These are phyloP conservation scores for Lepidothrix coronata DNA, from an alignment of 2,113 vertebrate genomes.

Conservation along the genomic window DNA sequence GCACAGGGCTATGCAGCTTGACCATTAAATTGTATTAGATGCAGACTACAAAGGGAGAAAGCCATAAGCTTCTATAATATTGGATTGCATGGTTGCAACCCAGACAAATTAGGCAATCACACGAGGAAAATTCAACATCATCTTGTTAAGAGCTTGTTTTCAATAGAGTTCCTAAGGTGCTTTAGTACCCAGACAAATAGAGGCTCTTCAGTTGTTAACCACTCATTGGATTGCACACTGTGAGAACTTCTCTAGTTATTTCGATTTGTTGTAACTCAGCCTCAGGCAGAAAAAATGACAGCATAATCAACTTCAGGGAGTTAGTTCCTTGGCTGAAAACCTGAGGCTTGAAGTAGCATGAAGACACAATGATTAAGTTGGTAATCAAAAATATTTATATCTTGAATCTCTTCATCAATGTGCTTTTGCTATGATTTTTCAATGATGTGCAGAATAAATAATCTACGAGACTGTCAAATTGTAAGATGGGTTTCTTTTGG, in stretches of 20 bases:
- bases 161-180: neutral
- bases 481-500: neutral
- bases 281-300: neutral
- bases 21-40: neutral
- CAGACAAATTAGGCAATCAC: neutral
- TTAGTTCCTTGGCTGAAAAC: neutral
- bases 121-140: neutral
- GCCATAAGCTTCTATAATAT: neutral
- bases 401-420: neutral
- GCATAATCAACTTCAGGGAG: neutral
- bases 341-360: neutral
- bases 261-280: neutral
- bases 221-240: neutral
- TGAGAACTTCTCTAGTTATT: neutral
- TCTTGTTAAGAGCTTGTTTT: conserved; percentile 7
- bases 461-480: neutral
- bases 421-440: neutral
- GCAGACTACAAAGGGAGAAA: neutral
- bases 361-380: neutral
- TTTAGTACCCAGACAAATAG: neutral
- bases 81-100: neutral
- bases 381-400: neutral
- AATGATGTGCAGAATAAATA: neutral
- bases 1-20: neutral
- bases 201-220: neutral